phyloP scores from a whole-genome alignment of 2,797 vertebrate genomes.

The Danio jaintianensis region DNA sequence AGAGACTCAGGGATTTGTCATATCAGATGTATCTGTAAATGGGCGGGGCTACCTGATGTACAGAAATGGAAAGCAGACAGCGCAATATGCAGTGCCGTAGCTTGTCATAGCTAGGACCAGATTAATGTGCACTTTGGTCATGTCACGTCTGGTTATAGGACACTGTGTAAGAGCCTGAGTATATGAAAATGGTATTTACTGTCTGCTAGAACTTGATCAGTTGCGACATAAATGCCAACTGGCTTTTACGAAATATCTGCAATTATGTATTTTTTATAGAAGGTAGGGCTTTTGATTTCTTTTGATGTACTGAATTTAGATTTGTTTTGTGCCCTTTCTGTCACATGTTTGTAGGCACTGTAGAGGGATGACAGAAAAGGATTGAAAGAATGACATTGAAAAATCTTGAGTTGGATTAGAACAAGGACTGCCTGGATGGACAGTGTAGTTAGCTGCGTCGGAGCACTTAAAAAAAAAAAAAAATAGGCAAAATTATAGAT shows the following conservation, averaged over 20 bases:
- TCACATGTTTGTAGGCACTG: neutral
- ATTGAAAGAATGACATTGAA: neutral
- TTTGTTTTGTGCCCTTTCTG: neutral
- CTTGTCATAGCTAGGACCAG: constrained; percentile 15
- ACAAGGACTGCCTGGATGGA: neutral
- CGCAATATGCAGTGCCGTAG: neutral
- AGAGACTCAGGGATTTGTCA: neutral
- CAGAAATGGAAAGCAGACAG: neutral
- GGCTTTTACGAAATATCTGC: neutral
- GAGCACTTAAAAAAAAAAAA: too few species aligned
- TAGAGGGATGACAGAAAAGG: constrained; percentile 11
- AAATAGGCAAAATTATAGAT: neutral
- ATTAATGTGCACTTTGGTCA: neutral
- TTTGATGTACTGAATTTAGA: neutral
- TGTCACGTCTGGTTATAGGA: constrained; percentile 7
- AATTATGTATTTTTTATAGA: neutral
- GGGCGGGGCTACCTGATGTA: neutral
- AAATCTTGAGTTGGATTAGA: neutral
- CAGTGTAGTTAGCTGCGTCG: neutral
- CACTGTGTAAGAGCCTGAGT: neutral
- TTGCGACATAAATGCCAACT: neutral
- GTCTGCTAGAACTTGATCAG: neutral
- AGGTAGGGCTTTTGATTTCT: neutral
- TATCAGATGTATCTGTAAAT: constrained; percentile 7
- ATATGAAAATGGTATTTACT: neutral